phyloP scores from a whole-genome alignment of 2,113 vertebrate genomes.

The Neopipo cinnamomea region DNA sequence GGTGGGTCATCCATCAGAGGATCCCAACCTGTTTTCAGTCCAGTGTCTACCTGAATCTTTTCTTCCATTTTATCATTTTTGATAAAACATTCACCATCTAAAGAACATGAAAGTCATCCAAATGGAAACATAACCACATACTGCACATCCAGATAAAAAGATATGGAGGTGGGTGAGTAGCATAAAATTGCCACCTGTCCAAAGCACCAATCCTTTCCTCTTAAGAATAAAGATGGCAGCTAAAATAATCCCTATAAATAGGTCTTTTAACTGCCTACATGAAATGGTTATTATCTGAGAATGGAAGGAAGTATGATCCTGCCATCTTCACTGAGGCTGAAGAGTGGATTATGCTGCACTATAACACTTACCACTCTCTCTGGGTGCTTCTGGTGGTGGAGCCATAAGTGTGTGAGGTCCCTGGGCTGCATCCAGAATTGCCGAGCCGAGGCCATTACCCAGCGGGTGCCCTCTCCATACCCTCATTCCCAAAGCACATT shows the following conservation, averaged over 20 bases:
- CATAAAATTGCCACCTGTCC: slow-evolving; percentile 30
- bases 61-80: not conserved
- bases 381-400: not conserved
- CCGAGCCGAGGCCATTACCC: slow-evolving; percentile 6
- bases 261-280: not conserved
- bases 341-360: slow-evolving; percentile 18
- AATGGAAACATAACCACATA: not conserved
- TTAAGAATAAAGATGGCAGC: slow-evolving; percentile 9
- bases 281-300: slow-evolving; percentile 32
- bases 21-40: not conserved
- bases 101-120: not conserved
- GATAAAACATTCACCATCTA: not conserved
- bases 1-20: not conserved
- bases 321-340: not conserved
- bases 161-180: not conserved
- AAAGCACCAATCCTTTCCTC: not conserved
- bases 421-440: not conserved
- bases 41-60: not conserved
- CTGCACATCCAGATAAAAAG: not conserved
- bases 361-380: not conserved
- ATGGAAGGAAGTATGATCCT: not conserved
- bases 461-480: not conserved
- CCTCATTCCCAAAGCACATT: not conserved
- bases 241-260: slow-evolving; percentile 41
- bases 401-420: not conserved